phyloP scores from a whole-genome alignment of 1,140 invertebrate genomes.

The Mesaphorura yosii region DNA sequence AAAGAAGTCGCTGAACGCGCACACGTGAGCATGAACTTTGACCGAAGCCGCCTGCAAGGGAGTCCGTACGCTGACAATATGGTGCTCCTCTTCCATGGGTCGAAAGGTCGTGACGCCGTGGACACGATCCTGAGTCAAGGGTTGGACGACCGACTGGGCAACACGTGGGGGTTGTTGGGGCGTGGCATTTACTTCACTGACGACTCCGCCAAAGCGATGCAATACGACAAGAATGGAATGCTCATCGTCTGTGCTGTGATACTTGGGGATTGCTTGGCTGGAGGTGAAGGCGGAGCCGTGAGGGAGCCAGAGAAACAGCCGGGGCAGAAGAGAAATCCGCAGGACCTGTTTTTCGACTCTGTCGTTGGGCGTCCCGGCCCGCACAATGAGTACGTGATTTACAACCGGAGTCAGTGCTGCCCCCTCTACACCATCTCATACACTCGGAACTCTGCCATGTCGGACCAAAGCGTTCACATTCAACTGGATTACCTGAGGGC shows the following conservation, averaged over 20 bases:
- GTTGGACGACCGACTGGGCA: slow-evolving; percentile 5
- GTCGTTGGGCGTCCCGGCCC: neutral
- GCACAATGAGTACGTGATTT: slow-evolving; percentile 7
- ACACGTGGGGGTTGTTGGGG: neutral
- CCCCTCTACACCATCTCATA: slow-evolving; percentile 2
- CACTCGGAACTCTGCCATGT: too few relatives aligned
- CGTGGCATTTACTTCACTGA: slow-evolving; percentile 7
- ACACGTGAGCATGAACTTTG: slow-evolving; percentile 1
- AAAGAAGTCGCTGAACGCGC: neutral
- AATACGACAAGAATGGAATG: neutral
- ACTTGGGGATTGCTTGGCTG: slow-evolving; percentile 4
- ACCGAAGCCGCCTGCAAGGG: neutral
- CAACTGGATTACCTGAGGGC: too few relatives aligned
- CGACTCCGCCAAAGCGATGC: neutral
- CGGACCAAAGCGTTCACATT: too few relatives aligned
- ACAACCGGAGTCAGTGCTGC: slow-evolving; percentile 5
- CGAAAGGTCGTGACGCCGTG: neutral
- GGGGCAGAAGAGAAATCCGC: neutral
- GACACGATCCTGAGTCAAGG: slow-evolving; percentile 1
- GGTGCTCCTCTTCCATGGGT: slow-evolving; percentile 6
- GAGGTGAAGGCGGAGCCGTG: neutral
- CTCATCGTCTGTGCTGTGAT: slow-evolving; percentile 2
- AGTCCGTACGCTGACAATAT: slow-evolving; percentile 1
- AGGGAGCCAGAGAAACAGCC: neutral
- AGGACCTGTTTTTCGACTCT: slow-evolving; percentile 4